These are phyloP conservation scores for Rhopalosiphum maidis DNA, from an alignment of 1,140 invertebrate genomes.

Conservation along the genomic window DNA sequence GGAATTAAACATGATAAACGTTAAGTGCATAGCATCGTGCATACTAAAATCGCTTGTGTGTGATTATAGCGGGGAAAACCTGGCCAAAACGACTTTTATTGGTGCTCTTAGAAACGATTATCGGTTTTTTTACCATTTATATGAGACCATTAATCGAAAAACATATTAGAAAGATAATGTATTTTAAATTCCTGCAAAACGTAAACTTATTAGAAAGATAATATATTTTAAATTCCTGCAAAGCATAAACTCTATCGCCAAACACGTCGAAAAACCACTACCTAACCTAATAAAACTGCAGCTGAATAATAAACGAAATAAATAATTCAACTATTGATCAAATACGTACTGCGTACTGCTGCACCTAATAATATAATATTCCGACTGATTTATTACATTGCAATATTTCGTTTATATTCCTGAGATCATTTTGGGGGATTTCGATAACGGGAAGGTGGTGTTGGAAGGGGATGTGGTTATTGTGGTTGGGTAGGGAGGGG, in stretches of 20 bases:
- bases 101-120: neutral
- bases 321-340: neutral
- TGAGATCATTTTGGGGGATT: neutral
- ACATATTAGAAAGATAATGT: neutral
- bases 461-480: neutral
- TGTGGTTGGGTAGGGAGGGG: too few relatives aligned
- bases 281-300: neutral
- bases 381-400: neutral
- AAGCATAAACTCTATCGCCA: neutral
- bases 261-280: neutral
- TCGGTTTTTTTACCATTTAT: neutral
- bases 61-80: neutral
- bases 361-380: neutral
- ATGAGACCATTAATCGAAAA: neutral
- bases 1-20: neutral
- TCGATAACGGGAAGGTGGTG: neutral
- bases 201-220: neutral
- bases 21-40: neutral
- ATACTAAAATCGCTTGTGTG: neutral
- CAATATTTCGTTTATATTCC: neutral
- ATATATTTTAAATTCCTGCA: neutral
- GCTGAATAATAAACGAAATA: neutral
- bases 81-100: neutral
- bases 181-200: neutral
- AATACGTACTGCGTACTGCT: neutral